Evolutionary conservation across 2,888 invertebrate genomes (phyloP), one percentile per base, ranked within the genome.

Genomic region (Nebria salina): DNA sequence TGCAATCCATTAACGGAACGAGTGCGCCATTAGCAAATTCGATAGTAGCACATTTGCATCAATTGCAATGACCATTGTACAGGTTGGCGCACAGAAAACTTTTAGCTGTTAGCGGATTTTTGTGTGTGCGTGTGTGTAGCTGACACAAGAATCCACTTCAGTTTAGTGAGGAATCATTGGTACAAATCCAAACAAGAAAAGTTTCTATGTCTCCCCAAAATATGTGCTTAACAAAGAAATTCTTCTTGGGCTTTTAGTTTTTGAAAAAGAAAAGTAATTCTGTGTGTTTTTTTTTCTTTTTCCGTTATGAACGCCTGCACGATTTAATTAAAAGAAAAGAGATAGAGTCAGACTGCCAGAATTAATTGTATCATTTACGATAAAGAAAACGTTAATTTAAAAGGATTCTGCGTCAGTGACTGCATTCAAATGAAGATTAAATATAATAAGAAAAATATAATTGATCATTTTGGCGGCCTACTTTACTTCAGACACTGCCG

Each of bases 1-100:
- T 75, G 75, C 80, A 80, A 80, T 80, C 80, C 80, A 80, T 80
- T 80, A 80, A 68, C 65, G 66, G 68, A 79, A 80, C 80, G 75
- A 75, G 75, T 66, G 80, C 66, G 65, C 80, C 80, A 75, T 80
- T 80, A 80, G 80, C 54, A 80, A 80, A 80, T 80, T 80, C 75
- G 75, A 80, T 75, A 72, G 80, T 70, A 25, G 68, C 65, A 34
- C 75, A 75, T 80, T 80, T 65, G 80, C 75, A 80, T 25, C 68
- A 25, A 68, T 73, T 78, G 78, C 65, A 74, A 72, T 25, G 26
- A 34, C 41, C 54, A 54, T 54, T 54, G 54, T 8, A 54, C 68
- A 68, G 68, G 9, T 68, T 68, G 9, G 68, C 68, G 68, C n/a
- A 68, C 70, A 43, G 68, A 15, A 77, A 77, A 77, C 68, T 77